Base-by-base conservation (phyloP, 2,888 invertebrate genomes). In the Galerucella calmariensis region DNA sequence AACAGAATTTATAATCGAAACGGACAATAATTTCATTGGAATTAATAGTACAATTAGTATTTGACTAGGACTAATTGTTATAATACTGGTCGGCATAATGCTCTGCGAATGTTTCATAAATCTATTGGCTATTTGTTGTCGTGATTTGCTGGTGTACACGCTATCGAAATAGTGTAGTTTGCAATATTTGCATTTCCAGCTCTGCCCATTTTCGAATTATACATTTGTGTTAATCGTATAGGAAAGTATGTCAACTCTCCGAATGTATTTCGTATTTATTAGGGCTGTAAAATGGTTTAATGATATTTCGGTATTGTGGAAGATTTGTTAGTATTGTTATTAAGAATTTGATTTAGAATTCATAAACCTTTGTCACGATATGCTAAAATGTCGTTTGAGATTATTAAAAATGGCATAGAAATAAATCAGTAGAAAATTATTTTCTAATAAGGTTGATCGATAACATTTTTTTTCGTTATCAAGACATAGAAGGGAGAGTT, bases 51-150 rank as follows among this genome's bases (percentile, higher is more conserved):
- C 27, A 80, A 83, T 82, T 82, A 81, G 81, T 81, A 82, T 82
- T 81, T 80, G 80, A 80, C 79, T 75, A 78, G 20, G 27, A 27
- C 24, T 79, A 82, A 83, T 83, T 83, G 82, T 82, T 82, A 81
- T 83, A 81, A 81, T 78, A 75, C 73, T 77, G 73, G 75, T 76
- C 69, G 69, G 67, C 70, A 74, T 77, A 77, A 75, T 75, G 77
- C 73, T 70, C 72, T 72, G 69, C 63, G 46, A 76, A 77, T 76
- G 74, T 75, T 73, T 75, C 76, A 76, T 76, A 74, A 79, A 79
- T 78, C 73, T 76, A 77, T 77, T 76, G 44, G 65, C 68, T 77
- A 77, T 79, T 73, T 75, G 67, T 69, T 71, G 70, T 71, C 76
- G 65, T 51, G 71, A 75, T 75, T 74, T 63, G 58, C 16, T 69